Conservation (phyloP, 2,888 invertebrate species). For the Drosophila pseudotakahashii region DNA sequence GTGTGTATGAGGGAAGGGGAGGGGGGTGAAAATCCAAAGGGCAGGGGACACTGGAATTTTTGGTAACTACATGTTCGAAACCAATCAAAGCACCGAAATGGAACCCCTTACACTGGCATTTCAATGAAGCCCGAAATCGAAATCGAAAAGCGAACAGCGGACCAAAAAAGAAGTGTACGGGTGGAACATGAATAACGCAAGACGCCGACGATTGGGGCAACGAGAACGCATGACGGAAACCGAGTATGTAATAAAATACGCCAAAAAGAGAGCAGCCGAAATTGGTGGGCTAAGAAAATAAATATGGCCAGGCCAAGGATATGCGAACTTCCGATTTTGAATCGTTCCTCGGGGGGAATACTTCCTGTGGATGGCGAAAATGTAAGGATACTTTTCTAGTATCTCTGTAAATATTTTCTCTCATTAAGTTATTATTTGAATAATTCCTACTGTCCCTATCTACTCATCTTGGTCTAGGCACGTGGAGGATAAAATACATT, state of each 20-base stretch:
- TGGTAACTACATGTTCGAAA: constrained; percentile 48
- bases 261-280: constrained; percentile 25
- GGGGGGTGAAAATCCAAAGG: neutral
- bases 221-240: constrained; percentile 62
- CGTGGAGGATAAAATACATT: no score
- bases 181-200: constrained; percentile 72
- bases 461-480: neutral
- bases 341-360: neutral
- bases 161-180: neutral
- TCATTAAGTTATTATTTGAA: neutral
- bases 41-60: constrained; percentile 39
- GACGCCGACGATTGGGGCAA: constrained; percentile 30
- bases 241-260: constrained; percentile 43
- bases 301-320: constrained; percentile 18
- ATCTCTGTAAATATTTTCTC: no score
- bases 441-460: neutral
- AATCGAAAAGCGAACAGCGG: constrained; percentile 3
- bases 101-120: constrained; percentile 67
- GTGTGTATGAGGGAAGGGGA: no score
- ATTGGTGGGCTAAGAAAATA: constrained; percentile 26
- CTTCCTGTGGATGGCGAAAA: no score
- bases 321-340: neutral
- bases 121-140: constrained; percentile 54
- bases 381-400: no score
- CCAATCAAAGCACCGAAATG: constrained; percentile 71